phyloP scores from a whole-genome alignment of 1,140 invertebrate genomes.

The Liolophura sinensis region DNA sequence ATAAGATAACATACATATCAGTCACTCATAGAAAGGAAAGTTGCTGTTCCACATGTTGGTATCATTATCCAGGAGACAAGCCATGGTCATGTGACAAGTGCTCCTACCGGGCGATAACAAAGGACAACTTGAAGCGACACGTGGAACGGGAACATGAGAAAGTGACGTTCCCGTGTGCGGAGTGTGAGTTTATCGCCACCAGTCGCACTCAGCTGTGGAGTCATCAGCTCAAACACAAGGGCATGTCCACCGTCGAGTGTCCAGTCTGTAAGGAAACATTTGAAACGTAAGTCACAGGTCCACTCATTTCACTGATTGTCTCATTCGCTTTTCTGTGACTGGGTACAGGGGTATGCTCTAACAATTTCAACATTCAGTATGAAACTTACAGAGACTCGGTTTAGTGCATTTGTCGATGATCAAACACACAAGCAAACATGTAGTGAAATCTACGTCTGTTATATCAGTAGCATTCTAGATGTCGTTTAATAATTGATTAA shows the following conservation, averaged over 20 bases:
- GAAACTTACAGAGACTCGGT: too few species aligned
- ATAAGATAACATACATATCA: too few species aligned
- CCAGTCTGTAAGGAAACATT: conserved; percentile 48
- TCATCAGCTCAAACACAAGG: conserved; percentile 51
- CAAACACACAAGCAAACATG: too few species aligned
- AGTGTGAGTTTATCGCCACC: conserved; percentile 47
- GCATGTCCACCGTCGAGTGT: conserved; percentile 45
- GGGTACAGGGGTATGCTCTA: too few species aligned
- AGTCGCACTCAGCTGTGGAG: conserved; percentile 50
- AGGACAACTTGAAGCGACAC: conserved; percentile 48
- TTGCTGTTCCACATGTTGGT: background rate
- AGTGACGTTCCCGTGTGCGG: conserved; percentile 43
- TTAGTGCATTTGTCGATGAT: too few species aligned
- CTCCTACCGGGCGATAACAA: conserved; percentile 40
- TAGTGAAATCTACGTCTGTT: too few species aligned
- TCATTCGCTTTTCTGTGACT: too few species aligned
- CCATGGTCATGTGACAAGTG: conserved; percentile 48
- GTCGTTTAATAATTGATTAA: too few species aligned
- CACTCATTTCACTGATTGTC: too few species aligned
- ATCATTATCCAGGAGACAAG: conserved; percentile 40
- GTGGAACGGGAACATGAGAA: conserved; percentile 51
- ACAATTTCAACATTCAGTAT: too few species aligned
- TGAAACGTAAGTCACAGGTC: conserved; percentile 35
- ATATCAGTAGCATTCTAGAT: too few species aligned
- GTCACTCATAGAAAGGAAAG: too few species aligned